These are phyloP conservation scores for Lontra canadensis DNA, from an alignment of 2,113 vertebrate species.

Conservation along the genomic window DNA sequence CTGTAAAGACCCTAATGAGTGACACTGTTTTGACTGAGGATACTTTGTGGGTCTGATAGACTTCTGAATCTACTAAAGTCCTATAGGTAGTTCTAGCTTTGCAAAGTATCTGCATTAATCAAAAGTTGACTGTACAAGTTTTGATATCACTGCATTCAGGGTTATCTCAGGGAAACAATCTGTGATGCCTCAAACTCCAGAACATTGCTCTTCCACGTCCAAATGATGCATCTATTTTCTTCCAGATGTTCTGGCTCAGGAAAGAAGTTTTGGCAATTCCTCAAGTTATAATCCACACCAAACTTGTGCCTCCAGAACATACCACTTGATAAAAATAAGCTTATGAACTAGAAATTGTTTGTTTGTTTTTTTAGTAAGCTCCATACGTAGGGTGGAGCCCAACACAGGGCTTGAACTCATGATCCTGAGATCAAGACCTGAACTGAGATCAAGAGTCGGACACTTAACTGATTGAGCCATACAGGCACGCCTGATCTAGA, in stretches of 20 bases:
- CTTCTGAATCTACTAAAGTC: not conserved
- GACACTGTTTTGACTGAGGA: not conserved
- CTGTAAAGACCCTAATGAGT: not conserved
- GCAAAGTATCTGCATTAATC: slow-evolving; percentile 6
- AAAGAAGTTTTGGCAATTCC: not conserved
- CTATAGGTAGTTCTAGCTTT: not conserved
- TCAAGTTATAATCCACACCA: not conserved
- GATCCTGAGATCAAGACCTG: not conserved
- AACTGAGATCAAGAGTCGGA: not conserved
- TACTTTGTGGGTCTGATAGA: slow-evolving; percentile 7
- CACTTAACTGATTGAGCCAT: not conserved
- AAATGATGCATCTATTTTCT: slow-evolving; percentile 13
- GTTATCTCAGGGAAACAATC: not conserved
- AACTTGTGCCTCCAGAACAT: not conserved
- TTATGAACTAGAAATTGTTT: not conserved
- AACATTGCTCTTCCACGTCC: not conserved
- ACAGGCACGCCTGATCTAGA: not conserved
- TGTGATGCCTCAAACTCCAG: not conserved
- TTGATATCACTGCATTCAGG: not conserved
- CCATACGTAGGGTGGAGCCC: not conserved
- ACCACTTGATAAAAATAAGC: not conserved
- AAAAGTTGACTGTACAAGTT: not conserved
- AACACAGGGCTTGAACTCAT: not conserved
- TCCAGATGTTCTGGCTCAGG: not conserved
- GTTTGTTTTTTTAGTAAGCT: not conserved